Evolutionary conservation across 1,140 invertebrate species (phyloP).

Genomic region (Diorhabda elongata): DNA sequence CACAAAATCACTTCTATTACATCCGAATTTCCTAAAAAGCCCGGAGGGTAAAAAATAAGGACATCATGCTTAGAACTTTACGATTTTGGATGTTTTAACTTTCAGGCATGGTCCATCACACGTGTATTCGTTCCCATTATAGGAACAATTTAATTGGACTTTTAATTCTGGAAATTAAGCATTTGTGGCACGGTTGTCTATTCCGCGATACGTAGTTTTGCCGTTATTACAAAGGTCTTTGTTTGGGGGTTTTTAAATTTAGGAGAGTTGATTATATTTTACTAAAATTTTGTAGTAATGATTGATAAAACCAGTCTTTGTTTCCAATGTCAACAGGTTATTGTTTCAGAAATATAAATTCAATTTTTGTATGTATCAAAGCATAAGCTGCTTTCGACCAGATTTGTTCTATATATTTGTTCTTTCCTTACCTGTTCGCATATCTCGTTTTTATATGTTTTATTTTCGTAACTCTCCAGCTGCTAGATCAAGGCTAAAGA

Average conservation of each 20-base stretch:
- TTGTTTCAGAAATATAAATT: no score
- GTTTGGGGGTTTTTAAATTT: not conserved
- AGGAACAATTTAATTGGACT: not conserved
- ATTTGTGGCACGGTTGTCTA: not conserved
- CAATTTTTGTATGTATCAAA: no score
- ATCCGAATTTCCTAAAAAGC: not conserved
- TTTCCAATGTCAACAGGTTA: no score
- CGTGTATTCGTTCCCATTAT: not conserved
- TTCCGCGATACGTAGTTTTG: not conserved
- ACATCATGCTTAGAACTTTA: not conserved
- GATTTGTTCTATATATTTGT: no score
- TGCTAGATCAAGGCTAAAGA: no score
- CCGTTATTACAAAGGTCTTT: not conserved
- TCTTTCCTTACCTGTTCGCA: no score
- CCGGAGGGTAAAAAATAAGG: not conserved
- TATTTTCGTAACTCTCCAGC: no score
- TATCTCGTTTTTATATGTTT: no score
- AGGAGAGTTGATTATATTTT: not conserved
- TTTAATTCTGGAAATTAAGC: constrained; percentile 2
- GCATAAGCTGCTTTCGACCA: no score
- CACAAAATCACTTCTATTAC: constrained; percentile 2
- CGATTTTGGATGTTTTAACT: constrained; percentile 2
- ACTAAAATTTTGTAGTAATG: no score
- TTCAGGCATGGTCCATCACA: not conserved
- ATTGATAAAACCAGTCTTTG: no score